Percentiles rank a stretch among this genome's conserved stretches.
Evolutionary conservation across 2,113 vertebrate species (phyloP).

Genomic region (Chrysochloris asiatica): DNA sequence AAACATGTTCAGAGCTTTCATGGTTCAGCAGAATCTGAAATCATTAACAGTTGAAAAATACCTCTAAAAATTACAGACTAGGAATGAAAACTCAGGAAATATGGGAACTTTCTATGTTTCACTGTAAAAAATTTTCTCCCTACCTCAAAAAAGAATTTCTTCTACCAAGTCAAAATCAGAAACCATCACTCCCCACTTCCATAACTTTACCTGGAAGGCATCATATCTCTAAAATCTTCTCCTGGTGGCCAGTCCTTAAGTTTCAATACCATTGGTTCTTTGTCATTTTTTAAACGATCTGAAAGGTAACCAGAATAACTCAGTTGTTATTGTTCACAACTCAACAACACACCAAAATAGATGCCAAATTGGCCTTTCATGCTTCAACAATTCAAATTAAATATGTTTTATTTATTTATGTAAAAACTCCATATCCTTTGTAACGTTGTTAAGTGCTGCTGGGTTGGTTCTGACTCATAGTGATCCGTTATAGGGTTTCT

Average conservation of each 20-base stretch:
- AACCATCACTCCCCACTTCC: neutral
- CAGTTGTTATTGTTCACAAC: neutral
- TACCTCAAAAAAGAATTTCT: neutral
- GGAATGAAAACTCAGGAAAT: constrained; percentile 13
- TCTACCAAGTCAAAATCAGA: neutral
- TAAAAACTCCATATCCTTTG: neutral
- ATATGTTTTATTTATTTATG: neutral
- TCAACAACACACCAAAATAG: neutral
- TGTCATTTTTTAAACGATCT: constrained; percentile 87
- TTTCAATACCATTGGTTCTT: constrained; percentile 89
- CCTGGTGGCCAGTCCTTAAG: constrained; percentile 90
- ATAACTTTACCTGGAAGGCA: constrained; percentile 85
- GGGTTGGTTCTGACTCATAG: too few species aligned
- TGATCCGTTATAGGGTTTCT: too few species aligned
- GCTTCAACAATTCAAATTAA: constrained; percentile 27
- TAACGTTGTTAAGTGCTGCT: too few species aligned
- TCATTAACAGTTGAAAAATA: constrained; percentile 5
- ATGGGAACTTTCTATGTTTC: neutral
- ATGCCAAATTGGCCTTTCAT: constrained; percentile 15
- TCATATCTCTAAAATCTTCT: constrained; percentile 90
- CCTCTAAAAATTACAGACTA: neutral
- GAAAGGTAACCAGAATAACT: constrained; percentile 43
- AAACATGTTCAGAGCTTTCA: neutral
- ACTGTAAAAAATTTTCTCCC: constrained; percentile 20
- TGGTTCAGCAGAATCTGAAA: neutral